phyloP scores from a whole-genome alignment of 1,140 invertebrate species.

The Microplitis demolitor region DNA sequence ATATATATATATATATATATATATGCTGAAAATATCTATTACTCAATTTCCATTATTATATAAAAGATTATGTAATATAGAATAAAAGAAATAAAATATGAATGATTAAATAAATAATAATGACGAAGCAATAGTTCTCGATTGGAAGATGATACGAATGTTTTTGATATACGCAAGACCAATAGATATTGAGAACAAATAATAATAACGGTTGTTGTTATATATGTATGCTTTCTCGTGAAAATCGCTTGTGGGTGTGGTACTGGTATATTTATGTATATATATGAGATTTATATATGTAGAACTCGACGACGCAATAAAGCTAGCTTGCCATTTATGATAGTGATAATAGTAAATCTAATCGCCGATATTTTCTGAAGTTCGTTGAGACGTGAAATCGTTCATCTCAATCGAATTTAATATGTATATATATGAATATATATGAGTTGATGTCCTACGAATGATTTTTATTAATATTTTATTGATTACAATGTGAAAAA shows the following conservation, averaged over 20 bases:
- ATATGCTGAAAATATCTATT: too few relatives aligned
- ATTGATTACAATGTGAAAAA: too few relatives aligned
- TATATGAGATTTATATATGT: background rate
- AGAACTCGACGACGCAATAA: background rate
- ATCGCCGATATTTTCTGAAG: conserved; percentile 11
- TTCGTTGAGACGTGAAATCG: conserved; percentile 15
- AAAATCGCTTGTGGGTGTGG: conserved; percentile 15
- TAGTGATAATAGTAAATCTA: conserved; percentile 26
- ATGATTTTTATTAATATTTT: too few relatives aligned
- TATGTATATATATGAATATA: background rate
- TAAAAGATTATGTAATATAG: too few relatives aligned
- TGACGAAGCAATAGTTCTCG: background rate
- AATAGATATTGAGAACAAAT: background rate
- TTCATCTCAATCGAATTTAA: conserved; percentile 9
- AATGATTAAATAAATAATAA: too few relatives aligned
- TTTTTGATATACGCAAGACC: background rate
- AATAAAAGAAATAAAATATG: too few relatives aligned
- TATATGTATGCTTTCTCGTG: background rate
- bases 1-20: conserved; percentile 4
- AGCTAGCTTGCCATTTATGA: conserved; percentile 19
- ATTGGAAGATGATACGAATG: background rate
- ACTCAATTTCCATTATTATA: too few relatives aligned
- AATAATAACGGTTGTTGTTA: background rate
- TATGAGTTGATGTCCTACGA: too few relatives aligned
- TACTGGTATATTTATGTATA: background rate